Evolutionary conservation across 2,113 vertebrate species (phyloP).

Genomic region (Salvator merianae): DNA sequence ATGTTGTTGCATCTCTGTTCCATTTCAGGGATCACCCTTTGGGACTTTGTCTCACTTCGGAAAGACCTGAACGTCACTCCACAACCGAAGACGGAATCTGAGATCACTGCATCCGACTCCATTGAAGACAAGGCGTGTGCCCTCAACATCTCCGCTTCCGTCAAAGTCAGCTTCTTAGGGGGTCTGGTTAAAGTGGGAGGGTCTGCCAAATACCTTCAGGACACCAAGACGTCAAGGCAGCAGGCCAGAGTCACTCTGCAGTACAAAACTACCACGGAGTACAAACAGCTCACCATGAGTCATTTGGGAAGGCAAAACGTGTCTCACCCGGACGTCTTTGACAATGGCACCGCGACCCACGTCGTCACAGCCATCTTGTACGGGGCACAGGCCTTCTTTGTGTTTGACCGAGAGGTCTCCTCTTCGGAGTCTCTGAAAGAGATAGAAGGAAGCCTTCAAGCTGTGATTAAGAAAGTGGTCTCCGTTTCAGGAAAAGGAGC

Average conservation of each 20-base stretch:
- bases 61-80: slow-evolving; percentile 24
- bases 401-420: slow-evolving; percentile 33
- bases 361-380: slow-evolving; percentile 41
- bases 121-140: slow-evolving; percentile 44
- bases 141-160: slow-evolving; percentile 32
- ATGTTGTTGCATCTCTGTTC: neutral
- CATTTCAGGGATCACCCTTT: slow-evolving; percentile 47
- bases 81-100: slow-evolving; percentile 43
- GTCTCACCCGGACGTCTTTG: neutral
- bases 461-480: neutral
- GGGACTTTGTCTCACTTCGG: slow-evolving; percentile 32
- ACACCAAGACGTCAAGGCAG: slow-evolving; percentile 50
- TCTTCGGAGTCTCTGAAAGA: neutral
- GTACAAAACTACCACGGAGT: slow-evolving; percentile 16
- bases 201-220: slow-evolving; percentile 41
- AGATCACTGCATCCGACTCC: slow-evolving; percentile 52
- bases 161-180: slow-evolving; percentile 51
- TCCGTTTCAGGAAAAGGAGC: neutral
- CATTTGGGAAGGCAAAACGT: neutral
- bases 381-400: slow-evolving; percentile 51
- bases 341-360: slow-evolving; percentile 30
- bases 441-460: neutral
- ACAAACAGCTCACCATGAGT: neutral
- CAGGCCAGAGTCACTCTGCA: slow-evolving; percentile 56
- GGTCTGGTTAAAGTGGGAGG: slow-evolving; percentile 50